These are phyloP conservation scores for Julus scanicus DNA, from an alignment of 2,888 invertebrate species.

Conservation along the genomic window DNA sequence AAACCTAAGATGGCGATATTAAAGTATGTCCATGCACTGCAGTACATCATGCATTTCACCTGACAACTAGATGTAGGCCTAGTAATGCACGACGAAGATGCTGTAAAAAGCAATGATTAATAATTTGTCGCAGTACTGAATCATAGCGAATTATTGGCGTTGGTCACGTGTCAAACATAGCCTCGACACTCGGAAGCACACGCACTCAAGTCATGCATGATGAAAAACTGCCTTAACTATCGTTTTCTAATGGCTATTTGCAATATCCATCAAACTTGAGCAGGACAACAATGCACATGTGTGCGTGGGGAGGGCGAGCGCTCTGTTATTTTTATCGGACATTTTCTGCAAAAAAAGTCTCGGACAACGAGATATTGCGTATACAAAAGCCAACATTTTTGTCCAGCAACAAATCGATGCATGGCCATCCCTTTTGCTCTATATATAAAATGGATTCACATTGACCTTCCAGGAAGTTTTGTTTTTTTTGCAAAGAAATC, in stretches of 20 bases:
- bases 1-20: too few species aligned
- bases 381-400: constrained; percentile 6
- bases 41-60: too few species aligned
- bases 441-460: too few species aligned
- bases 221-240: not conserved
- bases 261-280: constrained; percentile 2
- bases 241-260: constrained; percentile 2
- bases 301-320: too few species aligned
- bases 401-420: not conserved
- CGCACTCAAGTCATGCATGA: not conserved
- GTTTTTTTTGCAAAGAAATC: too few species aligned
- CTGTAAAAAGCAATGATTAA: too few species aligned
- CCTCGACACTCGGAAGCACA: not conserved
- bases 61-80: too few species aligned
- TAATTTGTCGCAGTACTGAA: not conserved
- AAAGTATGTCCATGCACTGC: too few species aligned
- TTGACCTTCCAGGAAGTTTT: too few species aligned
- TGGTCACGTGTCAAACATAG: not conserved
- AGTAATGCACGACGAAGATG: too few species aligned
- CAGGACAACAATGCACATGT: not conserved
- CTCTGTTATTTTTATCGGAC: not conserved
- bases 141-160: not conserved
- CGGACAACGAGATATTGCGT: not conserved
- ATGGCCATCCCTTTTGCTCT: too few species aligned
- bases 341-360: not conserved